These are phyloP conservation scores for Falco berigora DNA, from an alignment of 2,797 vertebrate genomes.

Conservation along the genomic window DNA sequence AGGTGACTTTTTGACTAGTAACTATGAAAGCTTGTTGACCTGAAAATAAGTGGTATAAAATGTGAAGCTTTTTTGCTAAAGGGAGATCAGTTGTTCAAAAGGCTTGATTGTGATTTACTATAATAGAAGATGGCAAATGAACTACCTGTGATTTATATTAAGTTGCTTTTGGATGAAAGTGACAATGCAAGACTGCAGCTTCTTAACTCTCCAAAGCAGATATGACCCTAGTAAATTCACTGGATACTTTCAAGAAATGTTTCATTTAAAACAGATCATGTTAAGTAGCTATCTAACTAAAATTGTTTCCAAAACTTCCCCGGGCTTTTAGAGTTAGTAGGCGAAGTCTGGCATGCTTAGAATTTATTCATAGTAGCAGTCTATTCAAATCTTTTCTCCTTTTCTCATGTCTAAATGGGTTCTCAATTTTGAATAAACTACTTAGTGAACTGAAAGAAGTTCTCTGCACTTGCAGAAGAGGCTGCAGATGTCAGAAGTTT, in stretches of 20 bases:
- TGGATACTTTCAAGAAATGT: not conserved
- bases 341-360: not conserved
- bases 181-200: not conserved
- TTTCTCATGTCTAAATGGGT: not conserved
- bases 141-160: not conserved
- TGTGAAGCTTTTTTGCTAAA: not conserved
- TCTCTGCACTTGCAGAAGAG: conserved; percentile 36
- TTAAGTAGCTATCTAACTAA: not conserved
- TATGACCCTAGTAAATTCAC: not conserved
- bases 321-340: not conserved
- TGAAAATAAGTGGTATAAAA: not conserved
- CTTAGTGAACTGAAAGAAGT: conserved; percentile 7
- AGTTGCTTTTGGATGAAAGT: not conserved
- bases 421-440: conserved; percentile 30
- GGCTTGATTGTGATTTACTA: not conserved
- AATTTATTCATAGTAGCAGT: not conserved
- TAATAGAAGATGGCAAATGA: not conserved
- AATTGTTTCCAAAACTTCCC: conserved; percentile 31
- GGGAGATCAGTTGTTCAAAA: not conserved
- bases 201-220: not conserved
- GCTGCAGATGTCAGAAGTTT: conserved; percentile 38
- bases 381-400: conserved; percentile 9
- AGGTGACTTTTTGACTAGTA: not conserved
- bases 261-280: not conserved
- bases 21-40: not conserved